Base-by-base conservation (phyloP, 2,113 vertebrate species). In the Cettia cetti region DNA sequence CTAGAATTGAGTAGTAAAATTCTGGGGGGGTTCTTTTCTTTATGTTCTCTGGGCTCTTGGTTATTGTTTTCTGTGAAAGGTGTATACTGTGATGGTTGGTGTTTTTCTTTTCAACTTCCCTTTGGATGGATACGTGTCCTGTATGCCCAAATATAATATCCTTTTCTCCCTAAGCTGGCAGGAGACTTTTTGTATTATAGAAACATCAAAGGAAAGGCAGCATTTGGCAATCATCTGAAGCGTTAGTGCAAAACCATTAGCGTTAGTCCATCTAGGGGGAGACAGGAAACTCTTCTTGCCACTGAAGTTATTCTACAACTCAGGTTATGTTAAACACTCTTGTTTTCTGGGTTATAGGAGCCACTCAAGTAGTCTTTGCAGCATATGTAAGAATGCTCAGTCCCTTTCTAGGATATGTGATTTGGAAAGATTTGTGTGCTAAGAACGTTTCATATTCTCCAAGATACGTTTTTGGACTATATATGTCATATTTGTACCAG, bases 101-200 rank as follows among this genome's bases (percentile, higher is more conserved):
- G 57, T 63, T 60, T 79, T 89, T 15, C 45, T 74, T 83, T 94
- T 68, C 69, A 53, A 8, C 33, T 86, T 93, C 47, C 28, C 30
- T 88, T 88, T 83, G 60, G 75, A 86, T 66, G n/a, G 64, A 66
- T 90, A 77, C 1, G 0, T 86, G 45, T 89, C 21, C 63, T 90
- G 4, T 86, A 15, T 72, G 16, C 50, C 71, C 82, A 80, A 60
- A 86, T 74, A 24, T 19, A 68, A 61, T 42, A 56, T 9, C 10
- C 50, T 77, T 65, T 85, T 72, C 44, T 86, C 56, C 64, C 22
- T 57, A 94, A 93, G 61, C 90, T 96, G 95, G 94, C 95, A 97
- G 95, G 96, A 97, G 95, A 94, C 95, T 37, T 72, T 68, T 63
- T 77, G 31, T 69, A 8, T 45, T 33, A 5, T 9, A 61, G 64